Evolutionary conservation across 2,113 vertebrate genomes (phyloP), one percentile per base, ranked within the genome.

Genomic region (Oncorhynchus clarkii): DNA sequence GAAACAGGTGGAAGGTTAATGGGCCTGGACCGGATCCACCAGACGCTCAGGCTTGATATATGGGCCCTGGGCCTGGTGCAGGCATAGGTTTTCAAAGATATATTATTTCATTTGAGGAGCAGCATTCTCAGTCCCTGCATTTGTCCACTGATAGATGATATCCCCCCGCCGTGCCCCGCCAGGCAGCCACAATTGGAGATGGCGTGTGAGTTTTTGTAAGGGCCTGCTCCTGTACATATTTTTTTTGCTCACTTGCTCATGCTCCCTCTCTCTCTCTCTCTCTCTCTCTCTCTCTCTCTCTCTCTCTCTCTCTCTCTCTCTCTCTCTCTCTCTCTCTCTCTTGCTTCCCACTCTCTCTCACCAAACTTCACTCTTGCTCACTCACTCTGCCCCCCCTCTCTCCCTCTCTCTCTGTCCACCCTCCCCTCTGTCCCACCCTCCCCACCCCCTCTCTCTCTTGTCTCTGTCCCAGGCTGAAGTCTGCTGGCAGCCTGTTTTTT

Each of bases 101-200:
- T 99, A 99, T 99, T 99, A 99, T 99, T 99, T 99, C 97, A 99
- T 99, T 99, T 98, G 97, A 97, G 96, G 95, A 95, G 95, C 95
- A 95, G 95, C 95, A 95, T 96, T 96, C 96, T 95, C 94, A 93
- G 94, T 94, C 92, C 91, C 92, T 93, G 95, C 96, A 95, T 97
- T 96, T 97, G 96, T 97, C 95, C 95, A 93, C 95, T 99, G 97
- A 99, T 99, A 97, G 96, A 99, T 98, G 96, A 96, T 94, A 95
- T 92, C 91, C 94, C 82, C 74, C 93, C 90, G 26, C 68, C 75
- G 64, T 22, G 13, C 65, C 27, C n/a, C 11, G 65, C 24, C 65
- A 67, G 34, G 76, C 93, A 93, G 94, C 93, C 94, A 92, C 95
- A 45, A 45, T 45, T 45, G 39, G 39, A 45, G 39, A 45, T 45